Conservation (phyloP, 2,113 vertebrate genomes). For the Platichthys flesus region DNA sequence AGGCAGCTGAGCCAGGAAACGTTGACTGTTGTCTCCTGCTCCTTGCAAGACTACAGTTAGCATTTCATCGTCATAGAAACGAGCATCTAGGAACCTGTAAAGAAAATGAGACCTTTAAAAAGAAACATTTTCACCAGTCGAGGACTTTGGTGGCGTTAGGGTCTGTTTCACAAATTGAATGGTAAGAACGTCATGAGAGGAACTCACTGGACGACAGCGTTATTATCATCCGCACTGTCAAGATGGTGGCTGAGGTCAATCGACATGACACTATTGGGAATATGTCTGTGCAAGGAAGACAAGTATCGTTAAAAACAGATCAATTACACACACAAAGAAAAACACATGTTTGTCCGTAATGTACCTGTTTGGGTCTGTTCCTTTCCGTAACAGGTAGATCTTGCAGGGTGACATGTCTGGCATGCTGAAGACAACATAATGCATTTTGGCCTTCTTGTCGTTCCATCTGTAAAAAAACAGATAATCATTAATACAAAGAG, state of each 20-base stretch:
- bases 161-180: not conserved
- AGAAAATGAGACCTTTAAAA: constrained; percentile 52
- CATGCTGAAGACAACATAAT: constrained; percentile 93
- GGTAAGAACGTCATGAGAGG: not conserved
- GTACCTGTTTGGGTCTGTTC: constrained; percentile 91
- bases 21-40: constrained; percentile 82
- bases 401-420: constrained; percentile 87
- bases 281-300: constrained; percentile 74
- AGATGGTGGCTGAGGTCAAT: constrained; percentile 86
- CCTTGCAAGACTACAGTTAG: constrained; percentile 90
- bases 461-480: constrained; percentile 88
- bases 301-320: not conserved
- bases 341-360: constrained; percentile 4
- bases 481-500: constrained; percentile 11
- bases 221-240: constrained; percentile 69
- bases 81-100: constrained; percentile 91
- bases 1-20: constrained; percentile 90
- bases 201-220: constrained; percentile 83
- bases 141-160: not conserved
- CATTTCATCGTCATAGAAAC: constrained; percentile 95
- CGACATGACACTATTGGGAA: constrained; percentile 85
- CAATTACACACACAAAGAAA: not conserved
- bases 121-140: not conserved
- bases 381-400: constrained; percentile 89
- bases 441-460: constrained; percentile 90